These are phyloP conservation scores for Lutjanus erythropterus DNA, from an alignment of 2,113 vertebrate genomes.

Conservation along the genomic window DNA sequence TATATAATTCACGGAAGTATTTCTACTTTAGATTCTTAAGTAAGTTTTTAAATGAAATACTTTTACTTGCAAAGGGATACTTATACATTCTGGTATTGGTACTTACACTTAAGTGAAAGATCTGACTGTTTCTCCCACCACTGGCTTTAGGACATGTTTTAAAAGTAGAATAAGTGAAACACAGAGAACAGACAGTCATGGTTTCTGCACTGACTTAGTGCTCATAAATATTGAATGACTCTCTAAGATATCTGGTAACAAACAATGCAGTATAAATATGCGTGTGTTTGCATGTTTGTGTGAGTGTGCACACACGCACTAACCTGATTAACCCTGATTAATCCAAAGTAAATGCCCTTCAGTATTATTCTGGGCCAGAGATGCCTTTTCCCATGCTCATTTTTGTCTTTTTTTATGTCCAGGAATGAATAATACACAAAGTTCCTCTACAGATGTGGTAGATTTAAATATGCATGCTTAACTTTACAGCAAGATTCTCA, in stretches of 20 bases:
- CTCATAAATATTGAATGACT: conserved; percentile 23
- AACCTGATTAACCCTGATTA: conserved; percentile 45
- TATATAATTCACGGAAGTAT: too few relatives aligned
- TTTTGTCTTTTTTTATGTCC: conserved; percentile 48
- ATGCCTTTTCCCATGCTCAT: conserved; percentile 29
- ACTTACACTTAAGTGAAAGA: too few relatives aligned
- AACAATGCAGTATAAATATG: background rate
- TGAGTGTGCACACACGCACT: background rate
- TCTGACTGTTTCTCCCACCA: too few relatives aligned
- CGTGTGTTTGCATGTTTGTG: background rate
- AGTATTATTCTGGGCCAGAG: conserved; percentile 13
- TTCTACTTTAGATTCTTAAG: too few relatives aligned
- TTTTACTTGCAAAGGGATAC: too few relatives aligned
- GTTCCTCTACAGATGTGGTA: conserved; percentile 22
- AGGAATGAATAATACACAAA: conserved; percentile 46
- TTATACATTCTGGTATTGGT: too few relatives aligned
- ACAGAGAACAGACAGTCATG: background rate
- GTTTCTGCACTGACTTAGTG: conserved; percentile 20
- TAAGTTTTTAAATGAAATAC: too few relatives aligned
- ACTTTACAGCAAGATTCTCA: conserved; percentile 34
- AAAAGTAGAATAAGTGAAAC: background rate
- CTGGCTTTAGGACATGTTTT: background rate
- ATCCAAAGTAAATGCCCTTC: conserved; percentile 29
- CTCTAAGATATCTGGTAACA: background rate
- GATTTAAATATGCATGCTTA: conserved; percentile 53